Base-by-base conservation (phyloP, 2,113 vertebrate genomes). In the Numenius arquata region DNA sequence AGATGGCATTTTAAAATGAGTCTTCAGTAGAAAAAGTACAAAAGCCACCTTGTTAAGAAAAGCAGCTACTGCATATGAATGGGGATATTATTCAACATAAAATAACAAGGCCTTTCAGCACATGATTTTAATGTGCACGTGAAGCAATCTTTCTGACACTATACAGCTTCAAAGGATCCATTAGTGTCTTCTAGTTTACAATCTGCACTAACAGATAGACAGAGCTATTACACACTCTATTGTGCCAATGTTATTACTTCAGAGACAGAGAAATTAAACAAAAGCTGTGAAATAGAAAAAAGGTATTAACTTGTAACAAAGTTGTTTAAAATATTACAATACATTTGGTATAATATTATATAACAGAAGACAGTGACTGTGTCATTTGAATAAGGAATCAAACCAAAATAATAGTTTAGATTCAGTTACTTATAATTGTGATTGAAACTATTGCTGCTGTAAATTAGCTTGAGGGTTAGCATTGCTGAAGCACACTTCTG, bases 131-230 rank as follows among this genome's bases (percentile, higher is more conserved):
- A 85, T 70, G 58, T 90, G 85, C 66, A 89, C 1, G 1, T 95
- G 70, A n/a, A 90, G 79, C 82, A 95, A 76, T 93, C 58, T 90
- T 81, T 88, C 70, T 94, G 67, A 90, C 45, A 72, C 30, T 75
- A 32, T 80, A 94, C 93, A 90, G 76, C 34, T 89, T 90, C 68
- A 73, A 67, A 93, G 47, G 53, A 79, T 58, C 66, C 68, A 91
- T 91, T 97, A 88, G 58, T 78, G 73, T 90, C 80, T 93, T 67
- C 48, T 77, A 66, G 76, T 93, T 94, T 96, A 90, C 85, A 92
- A 8, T 85, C 52, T 90, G 40, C 38, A 26, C 63, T 95, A 92
- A 75, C 82, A 77, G 70, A 89, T 40, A 89, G 73, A 68, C 80
- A 88, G 58, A 92, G 61, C 26, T 90, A 88, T 92, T 89, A 63